Base-by-base conservation (phyloP, 2,888 invertebrate genomes). In the Diloba caeruleocephala region DNA sequence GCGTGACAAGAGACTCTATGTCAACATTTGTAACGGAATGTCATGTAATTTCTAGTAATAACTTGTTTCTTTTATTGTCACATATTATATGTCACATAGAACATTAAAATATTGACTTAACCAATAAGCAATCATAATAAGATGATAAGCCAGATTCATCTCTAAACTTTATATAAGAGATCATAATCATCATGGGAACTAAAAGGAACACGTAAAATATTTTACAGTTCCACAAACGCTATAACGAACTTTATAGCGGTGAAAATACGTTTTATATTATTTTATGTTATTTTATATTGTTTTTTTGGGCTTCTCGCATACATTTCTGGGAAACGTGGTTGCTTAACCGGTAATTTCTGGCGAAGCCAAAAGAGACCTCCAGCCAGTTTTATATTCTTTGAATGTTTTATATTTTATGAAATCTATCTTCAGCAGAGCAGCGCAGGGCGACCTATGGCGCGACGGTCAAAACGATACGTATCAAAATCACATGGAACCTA, bases 11-110 rank as follows among this genome's bases (percentile, higher is more conserved):
- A 68, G 71, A 60, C 82, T 76, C 77, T 92, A 79, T 74, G 85
- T 92, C 89, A 90, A 80, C 67, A 80, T 79, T 78, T 67, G 79
- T 87, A 89, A 89, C 87, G 82, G 82, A 81, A 85, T 78, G 83
- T 90, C 89, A 82, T 90, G 92, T 91, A 88, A 91, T 90, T 89
- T 88, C 85, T 79, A 85, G 82, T 90, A 91, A 90, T 89, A 84
- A 89, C 76, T 85, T 92, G 89, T 90, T 91, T 89, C 79, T 89
- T 83, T 88, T 85, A 87, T 85, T 89, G 89, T 88, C 85, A 88
- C 53, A 54, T n/a, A n/a, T n/a, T n/a, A n/a, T n/a, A n/a, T 50
- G 43, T 49, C 50, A 58, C 46, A n/a, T 12, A 33, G 43, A 63
- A 67, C 63, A 68, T 74, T 76, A 72, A 78, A 71, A 79, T 74